Evolutionary conservation across 1,140 invertebrate species (phyloP), one percentile per base, ranked within the genome.

Genomic region (Zaprionus africanus): DNA sequence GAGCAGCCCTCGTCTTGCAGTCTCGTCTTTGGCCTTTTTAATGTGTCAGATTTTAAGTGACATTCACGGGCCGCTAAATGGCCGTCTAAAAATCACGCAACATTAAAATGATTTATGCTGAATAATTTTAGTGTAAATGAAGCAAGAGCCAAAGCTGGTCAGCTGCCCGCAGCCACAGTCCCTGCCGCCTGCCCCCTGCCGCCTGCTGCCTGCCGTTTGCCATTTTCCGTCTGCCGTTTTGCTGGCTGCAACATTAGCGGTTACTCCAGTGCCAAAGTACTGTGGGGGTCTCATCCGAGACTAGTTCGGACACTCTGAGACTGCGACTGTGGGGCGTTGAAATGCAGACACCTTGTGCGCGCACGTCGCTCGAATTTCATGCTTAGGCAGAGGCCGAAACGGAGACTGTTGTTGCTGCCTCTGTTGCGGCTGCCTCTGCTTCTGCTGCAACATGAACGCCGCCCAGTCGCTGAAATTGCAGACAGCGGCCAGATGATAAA

Each of bases 101-200:
- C 85, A 84, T 88, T 79, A 88, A 87, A 80, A 87, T 87, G 84
- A 87, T 87, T 87, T 87, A 87, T 87, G 84, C 85, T 77, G 78
- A 87, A 87, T 87, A 87, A 87, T 87, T 87, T 87, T 64, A 88
- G 84, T 90, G 84, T 81, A 87, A 87, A 87, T 87, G 84, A 87
- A 87, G 81, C 81, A 81, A 87, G 80, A 79, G 82, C 80, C 73
- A 75, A 11, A 57, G 70, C 75, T 73, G 79, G 65, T 73, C 64
- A 66, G 24, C 26, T 28, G 31, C 22, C 64, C 51, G 46, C 58
- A 62, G 46, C 71, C 36, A 46, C 53, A 36, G 22, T 19, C 13
- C 17, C 22, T 19, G 34, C 51, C 15, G 53, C 22, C 58, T 66
- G 36, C 49, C 46, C 43, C 49, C 46, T 68, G 36, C 53, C 46